Evolutionary conservation across 2,113 vertebrate genomes (phyloP).

Genomic region (Poeciliopsis retropinna): DNA sequence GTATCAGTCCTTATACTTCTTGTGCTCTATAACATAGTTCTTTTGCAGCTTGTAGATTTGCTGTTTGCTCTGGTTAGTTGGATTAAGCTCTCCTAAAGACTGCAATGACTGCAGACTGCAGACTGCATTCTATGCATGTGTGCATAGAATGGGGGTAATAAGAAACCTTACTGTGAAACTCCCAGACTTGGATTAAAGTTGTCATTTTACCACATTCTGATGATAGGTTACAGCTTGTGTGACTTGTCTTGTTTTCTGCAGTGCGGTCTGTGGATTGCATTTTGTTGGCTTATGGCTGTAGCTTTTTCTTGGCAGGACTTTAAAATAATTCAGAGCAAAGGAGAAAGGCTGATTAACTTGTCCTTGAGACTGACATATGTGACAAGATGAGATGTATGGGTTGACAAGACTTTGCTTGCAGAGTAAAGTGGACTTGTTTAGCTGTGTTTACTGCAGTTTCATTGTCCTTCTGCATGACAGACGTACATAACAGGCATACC

Average conservation of each 20-base stretch:
- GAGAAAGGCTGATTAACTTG: constrained; percentile 61
- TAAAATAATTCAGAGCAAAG: constrained; percentile 49
- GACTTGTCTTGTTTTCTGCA: constrained; percentile 42
- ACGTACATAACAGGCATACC: constrained; percentile 25
- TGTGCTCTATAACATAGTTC: neutral
- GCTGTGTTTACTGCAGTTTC: constrained; percentile 19
- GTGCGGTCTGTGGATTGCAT: constrained; percentile 36
- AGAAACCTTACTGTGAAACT: constrained; percentile 12
- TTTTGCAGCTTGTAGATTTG: neutral
- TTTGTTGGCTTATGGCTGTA: constrained; percentile 48
- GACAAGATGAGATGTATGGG: constrained; percentile 36
- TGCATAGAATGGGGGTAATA: neutral
- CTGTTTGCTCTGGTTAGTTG: neutral
- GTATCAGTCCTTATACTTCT: neutral
- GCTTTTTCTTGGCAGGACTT: constrained; percentile 30
- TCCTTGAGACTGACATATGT: constrained; percentile 60
- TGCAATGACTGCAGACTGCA: too few species aligned
- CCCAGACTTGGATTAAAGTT: constrained; percentile 17
- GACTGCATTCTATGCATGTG: too few species aligned
- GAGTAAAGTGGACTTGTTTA: constrained; percentile 50
- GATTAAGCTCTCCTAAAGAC: neutral
- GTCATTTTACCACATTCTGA: constrained; percentile 11
- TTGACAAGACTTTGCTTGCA: constrained; percentile 36
- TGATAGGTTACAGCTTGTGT: constrained; percentile 28
- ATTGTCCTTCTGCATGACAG: constrained; percentile 46